Evolutionary conservation across 2,797 vertebrate species (phyloP).

Genomic region (Anguilla obscura): DNA sequence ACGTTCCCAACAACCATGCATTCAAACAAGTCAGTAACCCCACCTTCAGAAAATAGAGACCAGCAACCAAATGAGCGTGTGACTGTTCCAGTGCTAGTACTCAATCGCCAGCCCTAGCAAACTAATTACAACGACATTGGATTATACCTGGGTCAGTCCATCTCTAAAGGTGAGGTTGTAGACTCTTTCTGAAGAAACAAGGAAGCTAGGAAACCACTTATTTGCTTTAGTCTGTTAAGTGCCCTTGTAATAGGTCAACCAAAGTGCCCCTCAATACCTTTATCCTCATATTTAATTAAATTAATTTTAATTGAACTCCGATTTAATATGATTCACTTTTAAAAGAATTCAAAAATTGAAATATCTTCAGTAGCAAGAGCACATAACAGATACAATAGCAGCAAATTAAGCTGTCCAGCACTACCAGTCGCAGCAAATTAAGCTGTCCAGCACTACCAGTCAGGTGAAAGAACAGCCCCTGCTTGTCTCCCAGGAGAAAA

Average conservation of each 20-base stretch:
- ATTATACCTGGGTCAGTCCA: background rate
- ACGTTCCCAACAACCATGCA: background rate
- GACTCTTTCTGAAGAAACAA: background rate
- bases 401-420: background rate
- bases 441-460: background rate
- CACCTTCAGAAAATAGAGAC: background rate
- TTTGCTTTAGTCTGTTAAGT: background rate
- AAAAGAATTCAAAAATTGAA: background rate
- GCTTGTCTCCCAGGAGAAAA: conserved; percentile 1
- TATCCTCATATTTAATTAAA: background rate
- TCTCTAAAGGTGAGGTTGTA: background rate
- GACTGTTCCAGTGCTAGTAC: background rate
- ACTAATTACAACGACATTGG: background rate
- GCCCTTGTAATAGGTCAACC: background rate
- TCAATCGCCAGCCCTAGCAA: background rate
- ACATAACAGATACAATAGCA: background rate
- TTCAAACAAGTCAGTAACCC: background rate
- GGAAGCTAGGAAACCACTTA: background rate
- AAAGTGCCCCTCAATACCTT: background rate
- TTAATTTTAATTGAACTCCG: background rate
- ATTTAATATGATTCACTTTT: conserved; percentile 1
- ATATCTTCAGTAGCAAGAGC: background rate
- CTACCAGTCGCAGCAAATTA: background rate
- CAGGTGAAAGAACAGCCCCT: background rate
- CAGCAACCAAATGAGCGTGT: background rate